phyloP scores from a whole-genome alignment of 2,797 vertebrate genomes.

The Prionace glauca region DNA sequence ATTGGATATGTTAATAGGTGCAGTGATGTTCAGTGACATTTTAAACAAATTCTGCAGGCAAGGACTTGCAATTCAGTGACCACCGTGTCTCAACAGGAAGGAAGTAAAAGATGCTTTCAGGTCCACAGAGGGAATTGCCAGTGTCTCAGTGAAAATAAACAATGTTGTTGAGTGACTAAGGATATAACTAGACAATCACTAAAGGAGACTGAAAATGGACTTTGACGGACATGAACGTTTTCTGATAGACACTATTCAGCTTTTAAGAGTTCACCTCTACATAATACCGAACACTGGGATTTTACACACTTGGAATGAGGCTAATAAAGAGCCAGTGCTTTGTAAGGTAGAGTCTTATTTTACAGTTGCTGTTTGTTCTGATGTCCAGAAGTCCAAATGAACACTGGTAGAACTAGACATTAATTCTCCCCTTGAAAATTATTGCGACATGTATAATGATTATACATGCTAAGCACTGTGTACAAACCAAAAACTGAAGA shows the following conservation, averaged over 20 bases:
- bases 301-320: neutral
- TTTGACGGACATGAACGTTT: neutral
- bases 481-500: neutral
- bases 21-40: neutral
- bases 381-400: neutral
- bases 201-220: neutral
- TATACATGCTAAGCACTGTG: neutral
- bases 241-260: neutral
- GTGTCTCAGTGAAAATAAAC: neutral
- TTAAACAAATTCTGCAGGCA: neutral
- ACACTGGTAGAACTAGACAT: neutral
- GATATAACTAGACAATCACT: neutral
- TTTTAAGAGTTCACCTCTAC: neutral
- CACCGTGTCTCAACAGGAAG: neutral
- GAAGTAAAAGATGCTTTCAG: neutral
- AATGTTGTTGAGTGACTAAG: neutral
- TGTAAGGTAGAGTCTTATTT: neutral
- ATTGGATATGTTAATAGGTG: neutral
- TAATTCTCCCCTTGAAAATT: neutral
- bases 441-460: neutral
- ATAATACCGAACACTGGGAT: neutral
- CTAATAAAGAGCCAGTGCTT: neutral
- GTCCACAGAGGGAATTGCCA: neutral
- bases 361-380: neutral
- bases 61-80: neutral